Evolutionary conservation across 2,113 vertebrate species (phyloP), one percentile per base, ranked within the genome.

Genomic region (Salvelinus fontinalis): DNA sequence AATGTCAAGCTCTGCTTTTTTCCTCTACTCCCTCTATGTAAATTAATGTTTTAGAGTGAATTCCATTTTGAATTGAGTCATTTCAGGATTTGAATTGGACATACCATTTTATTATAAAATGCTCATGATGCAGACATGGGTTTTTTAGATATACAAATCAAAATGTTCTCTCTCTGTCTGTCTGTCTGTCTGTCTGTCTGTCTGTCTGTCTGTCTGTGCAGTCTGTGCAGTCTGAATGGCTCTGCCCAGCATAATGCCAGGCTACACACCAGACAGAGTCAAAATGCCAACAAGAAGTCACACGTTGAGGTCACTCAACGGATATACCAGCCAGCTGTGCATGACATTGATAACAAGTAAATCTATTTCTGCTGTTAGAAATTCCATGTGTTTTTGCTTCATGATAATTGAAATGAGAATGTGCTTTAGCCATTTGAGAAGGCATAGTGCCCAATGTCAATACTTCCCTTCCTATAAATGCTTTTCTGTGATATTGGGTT

Each of bases 31-130:
- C 29, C 20, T 44, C 6, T 31, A 34, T 68, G 18, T 39, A 68
- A 34, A 68, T 68, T 0, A 44, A 18, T 68, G 18, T 34, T 68
- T 68, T 31, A 34, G 18, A 68, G 67, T 68, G 24, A 18, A 16
- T 66, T 66, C 8, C 26, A 67, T 34, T 34, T 67, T 16, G 26
- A 67, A 24, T 44, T 9, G 8, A 44, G 2, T 31, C 27, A 67
- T 18, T 34, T 31, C 27, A n/a, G 27, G 27, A 44, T 62, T 13
- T n/a, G 29, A 64, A 39, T 62, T 62, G 57, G 29, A 73, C 29
- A 62, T 65, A 18, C 34, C 16, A 67, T 67, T 62, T 74, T 22
- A 48, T 74, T n/a, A 39, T 6, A 64, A 64, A 64, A 60, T 48
- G n/a, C 31, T 62, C 57, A 39, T 64, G 22, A 74, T 44, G 18